phyloP scores from a whole-genome alignment of 2,797 vertebrate genomes.

The Sebastes jordani region DNA sequence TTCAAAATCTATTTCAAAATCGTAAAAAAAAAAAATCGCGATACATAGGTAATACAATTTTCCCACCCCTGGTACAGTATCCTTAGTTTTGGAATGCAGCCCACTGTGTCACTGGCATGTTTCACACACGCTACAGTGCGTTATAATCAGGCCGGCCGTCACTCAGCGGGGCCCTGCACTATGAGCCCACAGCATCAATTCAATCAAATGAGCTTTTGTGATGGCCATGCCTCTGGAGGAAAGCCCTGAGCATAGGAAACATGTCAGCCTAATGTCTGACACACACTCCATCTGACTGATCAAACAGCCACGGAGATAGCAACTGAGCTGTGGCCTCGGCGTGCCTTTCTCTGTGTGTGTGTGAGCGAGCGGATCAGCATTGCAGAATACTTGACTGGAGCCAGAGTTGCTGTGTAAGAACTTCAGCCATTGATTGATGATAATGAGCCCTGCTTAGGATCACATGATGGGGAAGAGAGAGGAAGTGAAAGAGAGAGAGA shows the following conservation, averaged over 20 bases:
- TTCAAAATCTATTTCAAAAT: too few species aligned
- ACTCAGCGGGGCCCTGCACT: slow-evolving; percentile 32
- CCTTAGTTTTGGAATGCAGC: slow-evolving; percentile 28
- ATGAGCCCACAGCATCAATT: slow-evolving; percentile 37
- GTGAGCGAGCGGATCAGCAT: slow-evolving; percentile 35
- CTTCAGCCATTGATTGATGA: slow-evolving; percentile 65
- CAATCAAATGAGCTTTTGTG: slow-evolving; percentile 66
- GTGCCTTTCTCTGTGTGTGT: slow-evolving; percentile 2
- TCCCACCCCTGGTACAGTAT: background rate
- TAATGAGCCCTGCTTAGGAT: slow-evolving; percentile 65
- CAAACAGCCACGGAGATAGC: slow-evolving; percentile 44
- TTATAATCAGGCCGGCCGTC: slow-evolving; percentile 55
- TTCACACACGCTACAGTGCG: slow-evolving; percentile 55
- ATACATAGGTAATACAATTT: too few species aligned
- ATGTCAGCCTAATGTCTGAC: slow-evolving; percentile 63
- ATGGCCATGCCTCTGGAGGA: slow-evolving; percentile 44
- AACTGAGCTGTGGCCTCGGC: background rate
- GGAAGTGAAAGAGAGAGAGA: background rate
- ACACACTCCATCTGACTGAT: slow-evolving; percentile 45
- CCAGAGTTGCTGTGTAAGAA: slow-evolving; percentile 58
- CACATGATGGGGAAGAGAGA: slow-evolving; percentile 41
- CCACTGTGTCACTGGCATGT: slow-evolving; percentile 28
- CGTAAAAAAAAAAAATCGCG: too few species aligned
- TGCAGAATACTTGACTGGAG: slow-evolving; percentile 47
- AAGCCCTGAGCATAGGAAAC: slow-evolving; percentile 53